Evolutionary conservation across 1,140 invertebrate genomes (phyloP).

Genomic region (Delia radicum): DNA sequence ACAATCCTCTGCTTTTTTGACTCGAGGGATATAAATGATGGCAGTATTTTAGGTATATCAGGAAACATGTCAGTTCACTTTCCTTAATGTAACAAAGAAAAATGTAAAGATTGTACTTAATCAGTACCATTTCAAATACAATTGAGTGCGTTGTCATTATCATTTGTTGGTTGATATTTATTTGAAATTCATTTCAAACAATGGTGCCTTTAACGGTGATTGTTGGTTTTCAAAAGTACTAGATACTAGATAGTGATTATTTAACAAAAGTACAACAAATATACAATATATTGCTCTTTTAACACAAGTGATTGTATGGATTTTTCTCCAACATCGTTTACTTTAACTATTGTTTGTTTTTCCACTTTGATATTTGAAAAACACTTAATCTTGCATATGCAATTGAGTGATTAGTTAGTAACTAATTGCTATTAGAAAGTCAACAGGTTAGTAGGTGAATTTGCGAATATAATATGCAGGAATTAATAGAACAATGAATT

Average conservation of each 20-base stretch:
- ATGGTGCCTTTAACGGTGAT: neutral
- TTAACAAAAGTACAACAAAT: neutral
- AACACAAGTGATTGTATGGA: neutral
- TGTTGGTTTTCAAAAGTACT: too few species aligned
- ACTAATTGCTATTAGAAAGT: neutral
- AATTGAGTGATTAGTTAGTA: neutral
- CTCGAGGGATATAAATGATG: constrained; percentile 56
- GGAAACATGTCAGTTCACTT: constrained; percentile 55
- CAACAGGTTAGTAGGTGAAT: neutral
- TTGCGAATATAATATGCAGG: too few species aligned
- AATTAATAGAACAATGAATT: too few species aligned
- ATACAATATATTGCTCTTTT: neutral
- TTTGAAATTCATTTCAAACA: neutral
- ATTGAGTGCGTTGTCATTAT: neutral
- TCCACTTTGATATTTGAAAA: neutral
- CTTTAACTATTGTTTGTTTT: neutral
- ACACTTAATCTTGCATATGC: neutral
- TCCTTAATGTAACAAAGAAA: neutral
- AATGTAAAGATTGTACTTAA: neutral
- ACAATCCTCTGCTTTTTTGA: constrained; percentile 12
- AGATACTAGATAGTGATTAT: neutral
- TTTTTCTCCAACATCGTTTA: neutral
- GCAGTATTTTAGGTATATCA: constrained; percentile 56
- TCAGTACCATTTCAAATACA: neutral
- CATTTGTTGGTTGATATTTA: constrained; percentile 14